Evolutionary conservation across 2,797 vertebrate species (phyloP).

Genomic region (Caiman crocodilus): DNA sequence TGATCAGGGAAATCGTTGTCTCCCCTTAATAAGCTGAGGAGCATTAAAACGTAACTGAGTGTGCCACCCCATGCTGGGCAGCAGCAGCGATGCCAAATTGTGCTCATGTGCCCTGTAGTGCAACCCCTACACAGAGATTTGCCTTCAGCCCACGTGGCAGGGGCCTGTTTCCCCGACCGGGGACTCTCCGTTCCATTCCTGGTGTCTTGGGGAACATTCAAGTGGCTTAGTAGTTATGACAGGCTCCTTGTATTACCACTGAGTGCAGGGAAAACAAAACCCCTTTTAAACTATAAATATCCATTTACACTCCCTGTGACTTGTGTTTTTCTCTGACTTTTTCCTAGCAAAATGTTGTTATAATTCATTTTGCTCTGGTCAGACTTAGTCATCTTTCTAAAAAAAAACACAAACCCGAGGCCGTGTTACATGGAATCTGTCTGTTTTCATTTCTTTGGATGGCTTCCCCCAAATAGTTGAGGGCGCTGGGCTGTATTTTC

Average conservation of each 20-base stretch:
- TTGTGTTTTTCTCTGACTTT: not conserved
- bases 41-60: not conserved
- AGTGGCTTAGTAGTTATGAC: not conserved
- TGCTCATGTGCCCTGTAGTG: not conserved
- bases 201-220: not conserved
- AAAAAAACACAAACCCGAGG: not conserved
- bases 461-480: constrained; percentile 23
- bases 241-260: not conserved
- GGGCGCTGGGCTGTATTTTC: constrained; percentile 19
- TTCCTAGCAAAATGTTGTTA: not conserved
- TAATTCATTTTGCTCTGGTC: not conserved
- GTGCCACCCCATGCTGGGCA: not conserved
- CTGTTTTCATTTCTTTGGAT: not conserved
- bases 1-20: not conserved
- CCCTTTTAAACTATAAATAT: not conserved
- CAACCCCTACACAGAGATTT: not conserved
- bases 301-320: not conserved
- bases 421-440: constrained; percentile 14
- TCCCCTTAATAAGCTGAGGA: not conserved
- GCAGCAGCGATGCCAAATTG: not conserved
- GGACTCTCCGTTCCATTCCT: not conserved
- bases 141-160: not conserved
- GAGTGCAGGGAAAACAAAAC: not conserved
- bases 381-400: not conserved
- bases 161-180: not conserved